These are phyloP conservation scores for Drosophila fulvimacula DNA, from an alignment of 2,888 invertebrate species.

Conservation along the genomic window DNA sequence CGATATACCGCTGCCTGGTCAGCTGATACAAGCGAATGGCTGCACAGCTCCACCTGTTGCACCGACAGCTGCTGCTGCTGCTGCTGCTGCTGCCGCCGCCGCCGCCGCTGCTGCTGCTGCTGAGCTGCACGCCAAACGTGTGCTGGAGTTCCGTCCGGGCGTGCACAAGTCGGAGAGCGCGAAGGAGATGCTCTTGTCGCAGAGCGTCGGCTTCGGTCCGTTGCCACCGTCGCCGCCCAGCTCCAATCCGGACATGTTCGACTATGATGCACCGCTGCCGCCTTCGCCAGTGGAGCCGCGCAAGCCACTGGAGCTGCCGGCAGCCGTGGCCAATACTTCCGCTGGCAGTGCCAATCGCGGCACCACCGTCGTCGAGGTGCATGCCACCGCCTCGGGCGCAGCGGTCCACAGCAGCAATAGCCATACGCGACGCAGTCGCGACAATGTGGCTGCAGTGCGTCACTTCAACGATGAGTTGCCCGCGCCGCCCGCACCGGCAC, in stretches of 20 bases:
- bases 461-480: slow-evolving; percentile 81
- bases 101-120: slow-evolving; percentile 68
- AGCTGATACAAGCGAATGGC: slow-evolving; percentile 35
- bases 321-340: neutral
- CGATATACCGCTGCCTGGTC: slow-evolving; percentile 69
- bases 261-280: slow-evolving; percentile 88
- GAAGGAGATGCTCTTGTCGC: slow-evolving; percentile 87
- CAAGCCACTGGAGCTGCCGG: slow-evolving; percentile 86
- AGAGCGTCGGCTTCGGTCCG: slow-evolving; percentile 83
- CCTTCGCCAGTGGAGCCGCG: slow-evolving; percentile 90
- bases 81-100: slow-evolving; percentile 60
- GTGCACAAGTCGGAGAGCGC: slow-evolving; percentile 91
- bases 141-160: slow-evolving; percentile 86
- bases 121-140: slow-evolving; percentile 81
- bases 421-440: slow-evolving; percentile 70
- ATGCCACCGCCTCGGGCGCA: slow-evolving; percentile 72
- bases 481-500: slow-evolving; percentile 79
- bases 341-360: slow-evolving; percentile 53
- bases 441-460: slow-evolving; percentile 74
- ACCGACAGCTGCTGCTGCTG: slow-evolving; percentile 30
- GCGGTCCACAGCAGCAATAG: slow-evolving; percentile 70
- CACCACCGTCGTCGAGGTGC: slow-evolving; percentile 72
- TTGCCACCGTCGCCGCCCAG: slow-evolving; percentile 84
- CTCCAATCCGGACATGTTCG: slow-evolving; percentile 79
- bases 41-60: slow-evolving; percentile 1